Evolutionary conservation across 2,113 vertebrate genomes (phyloP), one percentile per base, ranked within the genome.

Genomic region (Callopanchax toddi): DNA sequence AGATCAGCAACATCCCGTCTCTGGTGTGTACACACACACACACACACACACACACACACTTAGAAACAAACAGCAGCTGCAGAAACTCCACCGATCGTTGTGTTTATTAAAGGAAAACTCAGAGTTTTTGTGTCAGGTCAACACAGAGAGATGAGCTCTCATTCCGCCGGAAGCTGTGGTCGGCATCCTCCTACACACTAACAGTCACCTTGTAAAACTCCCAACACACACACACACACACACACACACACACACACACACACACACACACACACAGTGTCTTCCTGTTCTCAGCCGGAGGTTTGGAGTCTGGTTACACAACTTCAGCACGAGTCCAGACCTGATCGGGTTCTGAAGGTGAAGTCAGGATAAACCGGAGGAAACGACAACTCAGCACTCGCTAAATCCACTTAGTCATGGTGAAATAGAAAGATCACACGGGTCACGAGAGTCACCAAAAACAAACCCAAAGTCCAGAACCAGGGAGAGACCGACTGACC

Each of bases 241-340:
- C 29, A 37, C 21, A 1, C 10, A 59, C 63, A 69, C 40, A 63
- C 52, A 26, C 58, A 67, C 57, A 51, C 25, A 21, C 49, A 39
- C 21, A 8, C 29, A 1, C 9, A 18, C 2, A 37, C 32, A 40
- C 48, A 49, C 34, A 29, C 53, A 59, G 49, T n/a, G 4, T 32
- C 11, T n/a, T 13, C 4, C 18, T 3, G 13, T 21, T 53, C 51
- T 36, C 29, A 1, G 51, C 1, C 20, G 29, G n/a, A 53, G 21
- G 11, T 40, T 56, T 23, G 10, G 20, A 16, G n/a, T 20, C 50
- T 40, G 10, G 36, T 53, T 36, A 18, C 51, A 21, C 11, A 53
- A 12, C 51, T 20, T 13, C 17, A 32, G 17, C 2, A 17, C 53
- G 15, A 34, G 54, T 56, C 11, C 5, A 2, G 11, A 57, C 39